phyloP scores from a whole-genome alignment of 1,140 invertebrate species.

The Drosophila obscura region DNA sequence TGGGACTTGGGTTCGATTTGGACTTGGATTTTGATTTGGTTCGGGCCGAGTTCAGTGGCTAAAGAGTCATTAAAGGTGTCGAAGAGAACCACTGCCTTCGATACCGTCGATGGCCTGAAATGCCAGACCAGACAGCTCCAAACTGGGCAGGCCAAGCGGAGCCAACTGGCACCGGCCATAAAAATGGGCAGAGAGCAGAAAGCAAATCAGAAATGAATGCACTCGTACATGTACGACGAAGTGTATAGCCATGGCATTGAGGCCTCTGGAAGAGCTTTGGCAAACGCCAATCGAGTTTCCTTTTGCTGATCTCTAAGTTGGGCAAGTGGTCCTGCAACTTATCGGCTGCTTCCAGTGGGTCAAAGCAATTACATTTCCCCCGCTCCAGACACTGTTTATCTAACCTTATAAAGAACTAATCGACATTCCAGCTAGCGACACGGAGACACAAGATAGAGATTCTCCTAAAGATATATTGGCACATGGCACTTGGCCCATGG shows the following conservation, averaged over 20 bases:
- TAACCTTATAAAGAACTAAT: slow-evolving; percentile 21
- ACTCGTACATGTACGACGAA: not conserved
- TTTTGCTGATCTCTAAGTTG: not conserved
- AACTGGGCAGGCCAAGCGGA: slow-evolving; percentile 67
- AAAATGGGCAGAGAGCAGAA: slow-evolving; percentile 51
- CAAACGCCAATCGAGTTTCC: too few relatives aligned
- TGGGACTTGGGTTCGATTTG: too few relatives aligned
- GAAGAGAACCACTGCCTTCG: not conserved
- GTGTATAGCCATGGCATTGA: too few relatives aligned
- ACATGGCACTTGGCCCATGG: too few relatives aligned
- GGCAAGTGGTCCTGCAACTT: not conserved
- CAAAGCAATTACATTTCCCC: slow-evolving; percentile 62
- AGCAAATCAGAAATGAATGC: slow-evolving; percentile 45
- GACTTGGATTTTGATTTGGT: slow-evolving; percentile 7
- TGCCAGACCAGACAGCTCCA: slow-evolving; percentile 14
- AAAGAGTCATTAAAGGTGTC: slow-evolving; percentile 25
- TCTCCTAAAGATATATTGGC: too few relatives aligned
- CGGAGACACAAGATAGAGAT: not conserved
- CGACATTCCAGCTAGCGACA: slow-evolving; percentile 10
- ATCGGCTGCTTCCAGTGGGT: slow-evolving; percentile 51
- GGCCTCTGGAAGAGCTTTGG: too few relatives aligned
- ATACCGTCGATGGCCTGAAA: not conserved
- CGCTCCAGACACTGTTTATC: not conserved
- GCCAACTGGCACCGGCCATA: slow-evolving; percentile 49
- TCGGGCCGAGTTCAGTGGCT: not conserved